Evolutionary conservation across 1,140 invertebrate genomes (phyloP).

Genomic region (fruit fly (Drosophila melanogaster)): DNA sequence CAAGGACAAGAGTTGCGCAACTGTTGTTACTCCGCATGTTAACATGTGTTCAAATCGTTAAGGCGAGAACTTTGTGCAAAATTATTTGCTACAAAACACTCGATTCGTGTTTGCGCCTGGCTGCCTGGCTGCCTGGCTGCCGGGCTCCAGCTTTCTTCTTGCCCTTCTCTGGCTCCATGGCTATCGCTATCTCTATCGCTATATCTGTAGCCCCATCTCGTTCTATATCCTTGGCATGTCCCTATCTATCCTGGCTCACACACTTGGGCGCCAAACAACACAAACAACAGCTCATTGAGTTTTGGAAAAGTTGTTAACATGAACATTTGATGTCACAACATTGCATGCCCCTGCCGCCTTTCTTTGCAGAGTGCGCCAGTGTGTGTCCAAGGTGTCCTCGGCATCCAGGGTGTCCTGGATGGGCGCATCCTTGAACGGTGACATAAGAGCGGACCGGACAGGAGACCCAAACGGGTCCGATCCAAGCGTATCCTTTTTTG

Average conservation of each 20-base stretch:
- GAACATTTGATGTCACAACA: slow-evolving; percentile 83
- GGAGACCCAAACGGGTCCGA: slow-evolving; percentile 32
- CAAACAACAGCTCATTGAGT: slow-evolving; percentile 83
- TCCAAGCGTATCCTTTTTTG: slow-evolving; percentile 66
- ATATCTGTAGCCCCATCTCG: background rate
- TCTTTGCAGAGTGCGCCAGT: background rate
- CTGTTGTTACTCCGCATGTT: slow-evolving; percentile 77
- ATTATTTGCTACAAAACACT: slow-evolving; percentile 82
- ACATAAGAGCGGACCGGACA: slow-evolving; percentile 20
- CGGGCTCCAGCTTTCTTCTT: background rate
- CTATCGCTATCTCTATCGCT: background rate
- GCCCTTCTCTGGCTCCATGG: background rate
- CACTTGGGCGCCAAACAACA: slow-evolving; percentile 61
- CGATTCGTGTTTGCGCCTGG: slow-evolving; percentile 74
- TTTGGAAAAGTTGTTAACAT: slow-evolving; percentile 82
- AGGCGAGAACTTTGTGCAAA: slow-evolving; percentile 82
- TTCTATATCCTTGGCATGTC: background rate
- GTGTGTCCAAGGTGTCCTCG: slow-evolving; percentile 13
- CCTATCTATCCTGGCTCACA: slow-evolving; percentile 10
- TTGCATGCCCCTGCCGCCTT: slow-evolving; percentile 24
- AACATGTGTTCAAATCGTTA: slow-evolving; percentile 83
- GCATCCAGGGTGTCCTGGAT: background rate
- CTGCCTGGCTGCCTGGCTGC: slow-evolving; percentile 32
- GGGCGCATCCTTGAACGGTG: slow-evolving; percentile 47
- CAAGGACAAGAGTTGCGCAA: slow-evolving; percentile 38